Evolutionary conservation across 2,888 invertebrate species (phyloP).

Genomic region (Stenotaenia linearis): DNA sequence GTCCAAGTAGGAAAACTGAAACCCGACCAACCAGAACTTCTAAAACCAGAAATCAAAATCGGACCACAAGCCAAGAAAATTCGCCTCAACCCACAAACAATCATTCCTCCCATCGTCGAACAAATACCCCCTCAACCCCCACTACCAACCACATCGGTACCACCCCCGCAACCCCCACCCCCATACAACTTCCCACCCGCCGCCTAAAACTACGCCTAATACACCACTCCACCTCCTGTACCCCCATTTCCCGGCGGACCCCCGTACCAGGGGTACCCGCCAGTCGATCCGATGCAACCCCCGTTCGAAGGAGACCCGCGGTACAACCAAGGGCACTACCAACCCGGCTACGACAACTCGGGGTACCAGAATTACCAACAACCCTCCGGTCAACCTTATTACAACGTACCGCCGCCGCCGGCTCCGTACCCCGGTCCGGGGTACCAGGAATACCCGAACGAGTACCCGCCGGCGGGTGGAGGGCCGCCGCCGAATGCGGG

Average conservation of each 20-base stretch:
- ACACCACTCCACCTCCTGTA: not conserved
- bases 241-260: not conserved
- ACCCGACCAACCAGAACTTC: no score
- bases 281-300: not conserved
- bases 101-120: no score
- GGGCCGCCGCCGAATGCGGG: not conserved
- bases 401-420: not conserved
- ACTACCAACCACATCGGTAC: not conserved
- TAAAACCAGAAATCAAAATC: not conserved
- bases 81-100: no score
- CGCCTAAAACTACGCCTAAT: not conserved
- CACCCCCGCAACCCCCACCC: not conserved
- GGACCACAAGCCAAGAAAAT: not conserved
- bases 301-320: not conserved
- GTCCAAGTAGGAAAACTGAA: no score
- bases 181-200: no score
- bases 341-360: not conserved
- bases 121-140: not conserved
- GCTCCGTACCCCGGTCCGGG: not conserved
- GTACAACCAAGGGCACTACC: not conserved
- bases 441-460: not conserved
- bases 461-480: not conserved
- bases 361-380: not conserved
- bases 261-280: not conserved
- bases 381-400: not conserved